Evolutionary conservation across 2,888 invertebrate species (phyloP), one percentile per base, ranked within the genome.

Genomic region (Ectobius pallidus): DNA sequence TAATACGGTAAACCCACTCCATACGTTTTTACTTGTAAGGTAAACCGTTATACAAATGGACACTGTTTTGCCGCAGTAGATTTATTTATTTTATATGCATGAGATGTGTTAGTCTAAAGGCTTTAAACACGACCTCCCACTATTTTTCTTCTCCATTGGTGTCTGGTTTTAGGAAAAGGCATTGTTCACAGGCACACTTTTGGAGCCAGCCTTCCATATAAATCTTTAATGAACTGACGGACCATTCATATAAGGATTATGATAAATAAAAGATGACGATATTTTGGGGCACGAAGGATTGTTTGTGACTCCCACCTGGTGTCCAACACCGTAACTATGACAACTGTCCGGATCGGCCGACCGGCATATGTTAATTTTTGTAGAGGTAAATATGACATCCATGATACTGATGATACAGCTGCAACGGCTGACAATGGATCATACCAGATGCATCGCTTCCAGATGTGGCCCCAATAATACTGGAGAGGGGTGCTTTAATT

Each of bases 261-360:
- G 2, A 4, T 9, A 18, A 20, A 3, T 4, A 46, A 46, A 20
- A 18, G n/a, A 18, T 20, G 6, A 46, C 20, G 46, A 18, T 18
- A 20, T 2, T 3, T 18, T 20, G 25, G 52, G 52, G 25, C 52
- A 22, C 22, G 11, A 7, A 46, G 25, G 25, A 52, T 52, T 52
- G 52, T 52, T 52, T 52, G n/a, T n/a, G n/a, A n/a, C 52, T 52
- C n/a, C 22, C 52, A 52, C 52, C 52, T 52, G 52, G 52, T 52
- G 9, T n/a, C n/a, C n/a, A n/a, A n/a, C n/a, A n/a, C 18, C 20
- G 46, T 46, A 46, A 22, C 52, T 25, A 52, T 52, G 52, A 14
- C 52, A 22, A 22, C 52, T 25, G 25, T 1, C 52, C 25, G 25
- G n/a, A n/a, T n/a, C n/a, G n/a, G n/a, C n/a, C n/a, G n/a, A n/a